Evolutionary conservation across 2,797 vertebrate species (phyloP), one percentile per base, ranked within the genome.

Genomic region (Jordanella pulchra): DNA sequence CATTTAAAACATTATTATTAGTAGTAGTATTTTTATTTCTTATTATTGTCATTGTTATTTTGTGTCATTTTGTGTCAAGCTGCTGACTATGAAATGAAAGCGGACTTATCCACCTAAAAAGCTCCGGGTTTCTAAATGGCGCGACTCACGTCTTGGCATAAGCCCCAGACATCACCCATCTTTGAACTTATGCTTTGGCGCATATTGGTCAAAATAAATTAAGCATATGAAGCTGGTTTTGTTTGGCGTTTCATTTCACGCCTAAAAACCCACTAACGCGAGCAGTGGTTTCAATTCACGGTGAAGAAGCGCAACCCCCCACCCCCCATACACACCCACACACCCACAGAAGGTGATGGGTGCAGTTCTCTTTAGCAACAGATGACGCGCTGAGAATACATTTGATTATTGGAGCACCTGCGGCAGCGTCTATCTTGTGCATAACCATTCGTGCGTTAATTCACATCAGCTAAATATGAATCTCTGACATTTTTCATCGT

Each of bases 201-300:
- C 71, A 61, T 79, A 69, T 39, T 77, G 51, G 58, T 75, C 69
- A 58, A 2, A 17, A 12, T 44, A 61, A 76, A 75, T 71, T 74
- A 81, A 85, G 82, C 85, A n/a, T 35, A 6, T 44, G 58, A 45
- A 47, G 78, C 67, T 87, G 70, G 74, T 65, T n/a, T 71, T 78
- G 63, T 53, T 67, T n/a, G 0, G 78, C 5, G 18, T 86, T 47
- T 53, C 45, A 81, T 71, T 17, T 63, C 77, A 75, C 48, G 17
- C 72, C 13, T 2, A 68, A 48, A 48, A 15, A 14, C 51, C 14
- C 9, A 23, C 30, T 66, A 77, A 30, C 30, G 79, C 55, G 71
- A 4, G 6, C 7, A 39, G 51, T 13, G 2, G 13, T 80, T 67
- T 72, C 25, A 17, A 0, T 63, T 50, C 72, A 23, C 2, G 2